These are phyloP conservation scores for Tribolium freemani DNA, from an alignment of 2,888 invertebrate species.

Conservation along the genomic window DNA sequence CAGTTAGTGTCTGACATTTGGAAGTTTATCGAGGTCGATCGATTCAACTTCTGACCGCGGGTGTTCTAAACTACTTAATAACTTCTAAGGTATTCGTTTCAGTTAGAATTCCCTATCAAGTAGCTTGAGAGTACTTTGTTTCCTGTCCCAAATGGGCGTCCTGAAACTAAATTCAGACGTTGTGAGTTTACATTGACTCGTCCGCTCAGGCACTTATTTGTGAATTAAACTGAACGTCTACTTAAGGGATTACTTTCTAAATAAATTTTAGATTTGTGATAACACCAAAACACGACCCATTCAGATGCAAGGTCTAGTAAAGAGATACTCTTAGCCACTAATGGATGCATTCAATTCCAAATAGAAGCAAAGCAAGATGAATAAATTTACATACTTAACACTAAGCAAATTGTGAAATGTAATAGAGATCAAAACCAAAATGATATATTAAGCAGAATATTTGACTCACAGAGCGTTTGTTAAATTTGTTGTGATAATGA, in stretches of 20 bases:
- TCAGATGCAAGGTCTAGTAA: background rate
- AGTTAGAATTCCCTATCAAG: constrained; percentile 45
- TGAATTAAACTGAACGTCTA: constrained; percentile 3
- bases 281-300: background rate
- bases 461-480: background rate
- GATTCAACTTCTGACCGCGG: constrained; percentile 46
- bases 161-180: constrained; percentile 31
- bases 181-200: constrained; percentile 26
- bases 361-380: background rate
- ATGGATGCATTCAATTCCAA: background rate
- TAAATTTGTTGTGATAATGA: background rate
- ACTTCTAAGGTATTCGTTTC: constrained; percentile 47
- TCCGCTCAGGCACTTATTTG: constrained; percentile 18
- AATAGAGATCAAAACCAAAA: background rate
- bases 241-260: constrained; percentile 1
- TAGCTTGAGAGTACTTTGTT: constrained; percentile 44
- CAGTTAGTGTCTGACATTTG: constrained; percentile 34
- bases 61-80: constrained; percentile 47
- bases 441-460: background rate
- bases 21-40: constrained; percentile 42
- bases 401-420: background rate
- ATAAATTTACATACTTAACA: background rate
- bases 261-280: constrained; percentile 4
- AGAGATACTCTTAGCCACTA: background rate
- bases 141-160: constrained; percentile 33